Evolutionary conservation across 2,113 vertebrate genomes (phyloP), one percentile per base, ranked within the genome.

Genomic region (Genyomyrus donnyi): DNA sequence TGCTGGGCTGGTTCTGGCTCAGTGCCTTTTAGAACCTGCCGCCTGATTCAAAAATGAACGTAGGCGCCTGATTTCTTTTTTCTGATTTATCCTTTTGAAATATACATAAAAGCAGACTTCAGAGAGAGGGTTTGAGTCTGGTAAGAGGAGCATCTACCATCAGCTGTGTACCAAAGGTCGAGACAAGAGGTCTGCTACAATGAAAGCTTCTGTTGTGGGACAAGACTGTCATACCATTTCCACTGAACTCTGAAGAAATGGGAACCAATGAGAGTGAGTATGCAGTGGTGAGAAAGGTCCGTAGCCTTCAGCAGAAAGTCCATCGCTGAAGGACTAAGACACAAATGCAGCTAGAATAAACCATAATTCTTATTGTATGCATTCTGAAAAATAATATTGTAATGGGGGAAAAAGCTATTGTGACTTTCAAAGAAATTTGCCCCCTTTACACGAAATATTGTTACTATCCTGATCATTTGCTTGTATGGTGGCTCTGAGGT

Each of bases 51-150:
- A 45, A 45, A 45, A 45, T 45, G 5, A 45, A 45, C 42, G 5
- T 5, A 45, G 46, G 52, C 21, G 39, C 39, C n/a, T 89, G 11
- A 39, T n/a, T 24, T 70, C 17, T 45, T 50, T 17, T 87, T 35
- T 84, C 74, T 4, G 5, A 93, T 93, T 89, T 21, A 4, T 88
- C 45, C 86, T 80, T 80, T 77, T 85, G 89, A 74, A 87, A 91
- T 10, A 49, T 74, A 24, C 87, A 90, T 24, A 45, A 88, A 13
- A 66, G 17, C 52, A 53, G 52, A 89, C 56, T 56, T 42, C 39
- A 42, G 31, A 85, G 48, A 13, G 46, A 9, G 46, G 42, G 42
- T 45, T 45, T 45, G 42, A 45, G 42, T 45, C 46, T 48, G 46
- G 46, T 48, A 86, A 21, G n/a, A 86, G 2, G 46, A 45, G 45